Evolutionary conservation across 2,888 invertebrate genomes (phyloP).

Genomic region (Hypsopygia costalis): DNA sequence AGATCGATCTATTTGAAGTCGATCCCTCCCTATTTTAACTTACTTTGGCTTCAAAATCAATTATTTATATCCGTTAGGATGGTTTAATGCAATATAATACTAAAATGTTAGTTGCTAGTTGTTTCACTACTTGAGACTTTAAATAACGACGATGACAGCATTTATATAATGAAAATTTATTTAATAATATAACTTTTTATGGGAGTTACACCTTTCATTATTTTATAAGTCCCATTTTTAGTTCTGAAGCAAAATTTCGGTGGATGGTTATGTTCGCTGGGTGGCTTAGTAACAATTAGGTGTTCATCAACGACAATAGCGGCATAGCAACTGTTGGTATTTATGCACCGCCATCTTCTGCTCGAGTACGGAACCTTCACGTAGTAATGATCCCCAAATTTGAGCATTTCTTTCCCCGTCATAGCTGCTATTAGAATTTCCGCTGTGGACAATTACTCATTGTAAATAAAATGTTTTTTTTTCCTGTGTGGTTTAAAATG

Average conservation of each 20-base stretch:
- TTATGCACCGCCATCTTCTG: constrained; percentile 40
- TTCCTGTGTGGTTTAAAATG: too few relatives aligned
- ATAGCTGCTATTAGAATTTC: constrained; percentile 28
- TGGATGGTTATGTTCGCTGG: constrained; percentile 25
- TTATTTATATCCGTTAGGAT: too few relatives aligned
- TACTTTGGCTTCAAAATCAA: too few relatives aligned
- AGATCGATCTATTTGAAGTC: too few relatives aligned
- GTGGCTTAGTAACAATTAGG: constrained; percentile 11
- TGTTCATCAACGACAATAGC: constrained; percentile 24
- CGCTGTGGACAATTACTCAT: constrained; percentile 22
- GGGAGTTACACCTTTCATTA: background rate
- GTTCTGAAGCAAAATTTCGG: constrained; percentile 16
- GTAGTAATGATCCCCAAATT: constrained; percentile 34
- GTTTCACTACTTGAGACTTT: too few relatives aligned
- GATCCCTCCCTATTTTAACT: too few relatives aligned
- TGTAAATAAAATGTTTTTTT: too few relatives aligned
- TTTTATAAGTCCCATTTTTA: constrained; percentile 16
- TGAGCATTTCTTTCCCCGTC: constrained; percentile 24
- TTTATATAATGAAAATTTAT: too few relatives aligned
- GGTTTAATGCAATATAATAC: too few relatives aligned
- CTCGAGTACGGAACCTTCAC: constrained; percentile 23
- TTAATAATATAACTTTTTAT: too few relatives aligned
- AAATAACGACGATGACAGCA: too few relatives aligned
- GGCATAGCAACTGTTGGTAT: constrained; percentile 34
- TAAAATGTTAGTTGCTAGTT: too few relatives aligned